Base-by-base conservation (phyloP, 2,888 invertebrate species). In the Anaspis maculata region DNA sequence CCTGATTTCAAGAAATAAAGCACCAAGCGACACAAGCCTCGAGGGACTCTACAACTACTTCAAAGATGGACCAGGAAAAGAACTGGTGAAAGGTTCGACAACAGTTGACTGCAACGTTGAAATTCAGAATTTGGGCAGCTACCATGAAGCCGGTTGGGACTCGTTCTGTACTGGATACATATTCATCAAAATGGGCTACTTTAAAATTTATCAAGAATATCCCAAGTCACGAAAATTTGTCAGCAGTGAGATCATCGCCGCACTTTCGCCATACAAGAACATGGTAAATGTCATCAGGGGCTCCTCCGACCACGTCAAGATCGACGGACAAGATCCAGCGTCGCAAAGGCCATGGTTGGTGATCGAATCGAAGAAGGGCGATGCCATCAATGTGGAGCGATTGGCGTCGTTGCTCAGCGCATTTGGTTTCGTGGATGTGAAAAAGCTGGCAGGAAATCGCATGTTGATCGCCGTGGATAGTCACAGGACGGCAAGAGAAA, bases 61-160 rank as follows among this genome's bases (percentile, higher is more conserved):
- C 51, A 67, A 69, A 32, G 64, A 72, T 34, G 67, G 67, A 0
- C 59, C 62, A 6, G 70, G 70, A 6, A 46, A 51, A 25, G 44
- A 56, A 39, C 44, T 68, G 36, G 56, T 52, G 2, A 24, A 61
- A n/a, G 56, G 62, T 49, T 59, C 68, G 3, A 71, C 71, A 3
- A 25, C 42, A 5, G 64, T 70, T 30, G 54, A 57, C 42, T 42
- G 54, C 21, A 45, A 51, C 25, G 45, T 49, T 11, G 36, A 46
- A 5, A 37, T 44, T 32, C 40, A 49, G 13, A 44, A 39, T 34
- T 38, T 42, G 24, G 53, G 52, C 22, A 52, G 50, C 19, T 68
- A 64, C 49, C 89, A 88, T 49, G 78, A 85, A 54, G 88, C 88
- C n/a, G 87, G 84, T 1, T 88, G 82, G 77, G 88, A 89, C 62